These are phyloP conservation scores for Xestobium rufovillosum DNA, from an alignment of 2,888 invertebrate species.

Conservation along the genomic window DNA sequence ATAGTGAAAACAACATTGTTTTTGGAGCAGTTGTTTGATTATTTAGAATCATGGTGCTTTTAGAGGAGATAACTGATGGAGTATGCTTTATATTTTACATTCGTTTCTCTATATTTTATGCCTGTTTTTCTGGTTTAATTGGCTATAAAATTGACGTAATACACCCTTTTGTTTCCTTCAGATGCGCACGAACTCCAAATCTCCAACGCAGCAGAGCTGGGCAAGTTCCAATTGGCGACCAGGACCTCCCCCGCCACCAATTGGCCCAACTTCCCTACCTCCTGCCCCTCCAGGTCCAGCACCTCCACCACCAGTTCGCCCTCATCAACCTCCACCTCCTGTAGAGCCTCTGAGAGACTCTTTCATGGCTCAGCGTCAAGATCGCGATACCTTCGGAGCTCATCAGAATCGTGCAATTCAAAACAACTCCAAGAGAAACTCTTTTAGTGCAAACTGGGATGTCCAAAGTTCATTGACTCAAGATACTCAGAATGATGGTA, in stretches of 20 bases:
- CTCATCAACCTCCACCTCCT: conserved; percentile 60
- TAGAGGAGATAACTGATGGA: too few relatives aligned
- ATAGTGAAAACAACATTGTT: too few relatives aligned
- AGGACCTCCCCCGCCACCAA: conserved; percentile 59
- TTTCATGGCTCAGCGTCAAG: conserved; percentile 62
- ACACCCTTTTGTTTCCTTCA: too few relatives aligned
- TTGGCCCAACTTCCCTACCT: conserved; percentile 47
- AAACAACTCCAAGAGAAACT: conserved; percentile 40
- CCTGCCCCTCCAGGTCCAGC: conserved; percentile 55
- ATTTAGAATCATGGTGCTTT: too few relatives aligned
- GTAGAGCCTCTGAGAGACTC: conserved; percentile 52
- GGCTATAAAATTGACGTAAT: too few relatives aligned
- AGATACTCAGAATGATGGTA: conserved; percentile 41
- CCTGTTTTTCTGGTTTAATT: too few relatives aligned
- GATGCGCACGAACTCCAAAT: conserved; percentile 37
- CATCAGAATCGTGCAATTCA: conserved; percentile 51
- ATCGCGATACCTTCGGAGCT: conserved; percentile 65
- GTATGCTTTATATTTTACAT: too few relatives aligned
- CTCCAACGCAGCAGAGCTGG: conserved; percentile 40
- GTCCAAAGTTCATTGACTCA: conserved; percentile 38
- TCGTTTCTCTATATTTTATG: too few relatives aligned
- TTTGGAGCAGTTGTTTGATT: too few relatives aligned
- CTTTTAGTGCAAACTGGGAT: conserved; percentile 44
- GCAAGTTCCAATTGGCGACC: conserved; percentile 44
- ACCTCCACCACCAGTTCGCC: conserved; percentile 51